These are phyloP conservation scores for Drosophila auraria DNA, from an alignment of 1,140 invertebrate genomes.

Conservation along the genomic window DNA sequence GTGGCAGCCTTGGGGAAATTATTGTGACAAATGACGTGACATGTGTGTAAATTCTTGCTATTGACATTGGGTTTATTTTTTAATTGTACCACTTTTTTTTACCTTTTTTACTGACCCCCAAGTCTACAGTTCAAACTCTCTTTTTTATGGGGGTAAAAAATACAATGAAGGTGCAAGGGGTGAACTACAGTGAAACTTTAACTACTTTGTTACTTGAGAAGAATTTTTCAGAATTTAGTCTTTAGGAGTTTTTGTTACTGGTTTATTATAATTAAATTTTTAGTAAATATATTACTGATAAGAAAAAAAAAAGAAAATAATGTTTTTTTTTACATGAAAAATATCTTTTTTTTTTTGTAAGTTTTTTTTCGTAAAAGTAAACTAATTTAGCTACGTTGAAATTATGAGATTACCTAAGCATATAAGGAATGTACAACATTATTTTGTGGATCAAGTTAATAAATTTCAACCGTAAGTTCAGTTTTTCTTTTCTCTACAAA, in stretches of 20 bases:
- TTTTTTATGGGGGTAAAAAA: conserved; percentile 6
- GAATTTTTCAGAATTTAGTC: too few relatives aligned
- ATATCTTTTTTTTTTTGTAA: too few relatives aligned
- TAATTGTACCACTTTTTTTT: conserved; percentile 24
- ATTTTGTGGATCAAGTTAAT: not conserved
- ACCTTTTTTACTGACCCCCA: not conserved
- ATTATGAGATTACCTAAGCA: too few relatives aligned
- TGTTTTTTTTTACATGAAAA: too few relatives aligned
- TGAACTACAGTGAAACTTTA: conserved; percentile 1
- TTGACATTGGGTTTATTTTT: conserved; percentile 26
- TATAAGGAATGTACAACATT: not conserved
- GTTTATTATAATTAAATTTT: too few relatives aligned
- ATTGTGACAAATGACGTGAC: conserved; percentile 46
- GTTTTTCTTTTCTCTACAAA: conserved; percentile 2
- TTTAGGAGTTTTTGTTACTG: too few relatives aligned
- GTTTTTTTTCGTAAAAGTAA: too few relatives aligned
- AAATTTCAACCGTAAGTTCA: not conserved
- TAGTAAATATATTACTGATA: too few relatives aligned
- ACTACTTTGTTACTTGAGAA: not conserved
- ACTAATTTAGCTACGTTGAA: too few relatives aligned
- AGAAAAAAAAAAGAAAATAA: too few relatives aligned
- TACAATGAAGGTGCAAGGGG: not conserved
- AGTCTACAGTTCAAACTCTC: conserved; percentile 14
- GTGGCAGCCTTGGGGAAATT: conserved; percentile 31
- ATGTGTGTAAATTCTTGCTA: conserved; percentile 45